Evolutionary conservation across 2,888 invertebrate genomes (phyloP).

Genomic region (Geophilus truncorum): DNA sequence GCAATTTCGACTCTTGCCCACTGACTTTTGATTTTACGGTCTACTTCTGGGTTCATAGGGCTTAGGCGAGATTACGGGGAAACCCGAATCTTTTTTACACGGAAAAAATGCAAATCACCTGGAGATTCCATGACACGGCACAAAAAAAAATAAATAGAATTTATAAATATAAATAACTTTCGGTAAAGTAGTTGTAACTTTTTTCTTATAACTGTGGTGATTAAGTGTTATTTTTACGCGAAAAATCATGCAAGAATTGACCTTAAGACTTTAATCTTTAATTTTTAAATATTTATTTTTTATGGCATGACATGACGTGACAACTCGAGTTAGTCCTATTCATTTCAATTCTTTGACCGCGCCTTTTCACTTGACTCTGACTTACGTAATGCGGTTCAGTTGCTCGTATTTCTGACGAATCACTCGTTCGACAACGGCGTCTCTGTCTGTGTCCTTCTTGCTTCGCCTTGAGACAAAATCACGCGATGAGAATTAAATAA

Average conservation of each 20-base stretch:
- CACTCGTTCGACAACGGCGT: not conserved
- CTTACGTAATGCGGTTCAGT: slow-evolving; percentile 36
- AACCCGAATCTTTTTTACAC: too few species aligned
- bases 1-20: too few species aligned
- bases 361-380: slow-evolving; percentile 30
- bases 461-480: not conserved
- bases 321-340: not conserved
- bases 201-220: too few species aligned
- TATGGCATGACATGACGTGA: not conserved
- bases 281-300: not conserved
- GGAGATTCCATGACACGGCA: too few species aligned
- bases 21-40: too few species aligned
- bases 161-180: too few species aligned
- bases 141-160: too few species aligned
- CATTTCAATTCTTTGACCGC: not conserved
- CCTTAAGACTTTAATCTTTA: not conserved
- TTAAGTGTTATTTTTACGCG: too few species aligned
- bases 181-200: too few species aligned
- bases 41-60: too few species aligned
- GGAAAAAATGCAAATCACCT: too few species aligned
- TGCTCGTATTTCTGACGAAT: slow-evolving; percentile 33
- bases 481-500: not conserved
- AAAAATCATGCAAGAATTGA: not conserved
- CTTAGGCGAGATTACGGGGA: too few species aligned
- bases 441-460: not conserved